Base-by-base conservation (phyloP, 2,797 vertebrate species). In the Merluccius polli region DNA sequence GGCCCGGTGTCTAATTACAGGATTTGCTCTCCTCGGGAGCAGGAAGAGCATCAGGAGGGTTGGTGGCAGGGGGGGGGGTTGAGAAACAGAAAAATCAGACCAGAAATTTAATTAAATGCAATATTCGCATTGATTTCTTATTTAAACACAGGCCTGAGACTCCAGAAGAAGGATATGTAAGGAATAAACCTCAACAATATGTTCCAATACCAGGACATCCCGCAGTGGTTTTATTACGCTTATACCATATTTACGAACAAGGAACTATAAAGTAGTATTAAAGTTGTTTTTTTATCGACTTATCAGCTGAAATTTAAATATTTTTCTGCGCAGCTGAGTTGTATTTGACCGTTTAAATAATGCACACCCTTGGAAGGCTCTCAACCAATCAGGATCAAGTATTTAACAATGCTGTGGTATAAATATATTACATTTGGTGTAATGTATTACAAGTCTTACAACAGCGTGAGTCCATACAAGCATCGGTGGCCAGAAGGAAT, bases 1-100 rank as follows among this genome's bases (percentile, higher is more conserved):
- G 83, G 84, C 81, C 85, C 72, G 73, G 87, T 86, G 88, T 81
- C 82, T 84, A 79, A 85, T 76, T 81, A 77, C 81, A 32, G 75
- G 78, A 75, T 75, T 77, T 80, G 83, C 76, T 73, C 78, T 81
- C 75, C 2, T 18, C n/a, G 74, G 77, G 87, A 74, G 71, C 32
- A 67, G 7, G 21, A n/a, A 59, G 48, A 59, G 21, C 24, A 59
- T 59, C 52, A 59, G 52, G 52, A 59, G 52, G 52, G 21, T 59
- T 59, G n/a, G n/a, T 24, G 52, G 52, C n/a, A 24, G 52, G 52
- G n/a, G n/a, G n/a, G 44, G 18, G 18, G 44, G 44, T 0, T 33
- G 36, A 38, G 4, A 24, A 59, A 2, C n/a, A 59, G 7, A 59
- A 3, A 48, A 48, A 48, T 3, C 44, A 48, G 44, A 2, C 1